Conservation (phyloP, 2,888 invertebrate genomes). For the Gari tellinella region DNA sequence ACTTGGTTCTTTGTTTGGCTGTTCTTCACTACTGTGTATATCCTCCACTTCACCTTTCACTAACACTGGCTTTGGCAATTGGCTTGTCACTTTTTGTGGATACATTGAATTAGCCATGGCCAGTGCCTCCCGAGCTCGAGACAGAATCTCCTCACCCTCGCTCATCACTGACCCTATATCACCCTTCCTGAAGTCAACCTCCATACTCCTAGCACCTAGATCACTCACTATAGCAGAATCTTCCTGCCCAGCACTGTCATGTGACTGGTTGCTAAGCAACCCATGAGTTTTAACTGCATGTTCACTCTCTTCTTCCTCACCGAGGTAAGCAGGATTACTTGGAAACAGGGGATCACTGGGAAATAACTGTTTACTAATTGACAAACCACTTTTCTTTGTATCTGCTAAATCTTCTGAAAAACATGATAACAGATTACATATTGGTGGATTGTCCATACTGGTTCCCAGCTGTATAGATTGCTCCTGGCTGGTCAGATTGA, state of each 20-base stretch:
- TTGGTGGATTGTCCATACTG: constrained; percentile 40
- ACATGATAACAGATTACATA: constrained; percentile 45
- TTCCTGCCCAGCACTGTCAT: constrained; percentile 61
- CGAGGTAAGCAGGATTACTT: constrained; percentile 24
- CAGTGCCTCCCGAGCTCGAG: constrained; percentile 64
- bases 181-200: constrained; percentile 17
- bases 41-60: not conserved
- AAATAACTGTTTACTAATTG: constrained; percentile 33
- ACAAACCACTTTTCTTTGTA: not conserved
- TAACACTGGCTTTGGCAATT: not conserved
- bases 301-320: constrained; percentile 42
- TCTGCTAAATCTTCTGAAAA: constrained; percentile 28
- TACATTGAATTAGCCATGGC: constrained; percentile 65
- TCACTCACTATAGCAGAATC: constrained; percentile 17
- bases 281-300: constrained; percentile 38
- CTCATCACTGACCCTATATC: constrained; percentile 21
- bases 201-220: constrained; percentile 33
- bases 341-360: constrained; percentile 42
- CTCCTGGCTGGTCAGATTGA: constrained; percentile 64
- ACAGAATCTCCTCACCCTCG: constrained; percentile 65
- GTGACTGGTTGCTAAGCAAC: constrained; percentile 20
- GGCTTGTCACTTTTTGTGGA: constrained; percentile 39
- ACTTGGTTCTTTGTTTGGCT: constrained; percentile 26
- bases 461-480: constrained; percentile 38
- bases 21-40: not conserved